phyloP scores from a whole-genome alignment of 2,888 invertebrate genomes.

The Melinaea marsaeus region DNA sequence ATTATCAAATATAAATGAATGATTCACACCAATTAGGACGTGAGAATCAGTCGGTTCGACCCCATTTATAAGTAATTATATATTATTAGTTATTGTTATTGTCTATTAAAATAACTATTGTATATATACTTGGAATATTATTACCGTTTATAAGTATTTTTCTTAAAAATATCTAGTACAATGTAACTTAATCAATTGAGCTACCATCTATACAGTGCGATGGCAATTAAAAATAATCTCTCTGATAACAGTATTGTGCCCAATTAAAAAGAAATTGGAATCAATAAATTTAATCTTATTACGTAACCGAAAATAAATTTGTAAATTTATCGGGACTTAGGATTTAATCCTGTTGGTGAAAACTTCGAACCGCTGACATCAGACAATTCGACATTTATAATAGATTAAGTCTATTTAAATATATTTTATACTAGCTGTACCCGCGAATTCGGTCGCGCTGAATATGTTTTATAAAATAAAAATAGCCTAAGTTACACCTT shows the following conservation, averaged over 20 bases:
- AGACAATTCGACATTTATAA: too few species aligned
- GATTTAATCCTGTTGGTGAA: not conserved
- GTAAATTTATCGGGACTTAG: conserved; percentile 14
- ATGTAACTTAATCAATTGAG: not conserved
- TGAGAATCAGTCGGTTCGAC: conserved; percentile 9
- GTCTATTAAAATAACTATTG: too few species aligned
- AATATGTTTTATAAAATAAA: too few species aligned
- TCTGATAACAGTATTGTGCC: not conserved
- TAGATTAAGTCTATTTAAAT: too few species aligned
- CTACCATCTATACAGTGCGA: not conserved
- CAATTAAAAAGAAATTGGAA: conserved; percentile 16
- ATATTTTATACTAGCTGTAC: too few species aligned
- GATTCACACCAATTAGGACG: conserved; percentile 9
- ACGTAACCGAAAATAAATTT: conserved; percentile 25
- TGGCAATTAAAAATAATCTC: conserved; percentile 12
- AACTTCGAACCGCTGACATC: not conserved
- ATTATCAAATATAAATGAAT: not conserved
- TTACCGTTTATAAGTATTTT: too few species aligned
- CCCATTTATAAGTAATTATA: too few species aligned
- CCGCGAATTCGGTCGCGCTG: too few species aligned
- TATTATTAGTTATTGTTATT: too few species aligned
- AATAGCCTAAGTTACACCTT: too few species aligned
- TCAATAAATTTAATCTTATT: conserved; percentile 26
- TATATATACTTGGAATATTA: too few species aligned
- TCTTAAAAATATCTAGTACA: too few species aligned